Base-by-base conservation (phyloP, 53 echinoderm and acorn worm genomes). In the Holothuria leucospilota region DNA sequence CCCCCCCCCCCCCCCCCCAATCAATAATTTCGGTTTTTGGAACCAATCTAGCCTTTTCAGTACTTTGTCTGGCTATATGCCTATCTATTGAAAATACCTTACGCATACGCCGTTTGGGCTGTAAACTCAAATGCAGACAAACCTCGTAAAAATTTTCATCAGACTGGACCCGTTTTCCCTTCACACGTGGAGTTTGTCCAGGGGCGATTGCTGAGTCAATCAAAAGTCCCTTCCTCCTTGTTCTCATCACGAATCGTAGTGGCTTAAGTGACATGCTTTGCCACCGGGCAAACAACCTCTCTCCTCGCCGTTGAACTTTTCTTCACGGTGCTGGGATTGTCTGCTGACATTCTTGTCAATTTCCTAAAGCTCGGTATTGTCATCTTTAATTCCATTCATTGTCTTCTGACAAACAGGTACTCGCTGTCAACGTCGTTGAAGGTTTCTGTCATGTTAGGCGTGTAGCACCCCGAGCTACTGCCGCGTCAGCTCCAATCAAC, bases 381-480 rank as follows among this genome's bases (percentile, higher is more conserved):
- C 75, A 75, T 49, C 75, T 75, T n/a, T 52, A 75, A 75, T 75
- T 51, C 52, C 52, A 13, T 75, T 75, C 75, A 75, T 75, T 75
- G 75, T 75, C 75, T 75, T 52, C n/a, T 75, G 75, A 75, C 75
- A 21, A 75, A 75, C 75, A 52, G 52, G 52, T 42, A 75, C 75
- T 75, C 21, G 75, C 75, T 75, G 75, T 75, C 75, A 75, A 28
- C 28, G 9, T 14, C 15, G 18, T 56, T 56, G 75, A 51, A 39
- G 21, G 38, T 75, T 51, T 40, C 75, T 75, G 75, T 49, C 75
- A 75, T 8, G 39, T 75, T 8, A 75, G 52, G 52, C 75, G 34
- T 52, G 75, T 75, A 53, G 52, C 75, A 75, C 75, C 75, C 75
- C 21, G 75, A 13, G 25, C 75, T 62, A 13, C 81, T 27, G 61